Evolutionary conservation across 2,888 invertebrate species (phyloP).

Genomic region (Eristalinus sepulchralis): DNA sequence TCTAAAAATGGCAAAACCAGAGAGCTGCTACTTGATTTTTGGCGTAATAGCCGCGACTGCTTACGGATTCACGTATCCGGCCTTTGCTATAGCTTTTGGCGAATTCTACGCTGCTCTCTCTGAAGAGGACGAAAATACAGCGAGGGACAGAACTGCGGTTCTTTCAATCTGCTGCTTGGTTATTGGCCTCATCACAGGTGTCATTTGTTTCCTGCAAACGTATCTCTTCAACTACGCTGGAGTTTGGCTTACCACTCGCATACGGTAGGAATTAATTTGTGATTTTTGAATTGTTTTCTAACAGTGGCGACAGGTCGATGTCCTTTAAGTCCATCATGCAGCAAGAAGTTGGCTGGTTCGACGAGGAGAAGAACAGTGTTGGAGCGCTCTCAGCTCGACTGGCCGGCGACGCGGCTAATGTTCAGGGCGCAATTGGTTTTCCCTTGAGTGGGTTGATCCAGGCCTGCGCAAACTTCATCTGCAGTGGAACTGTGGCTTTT

Average conservation of each 20-base stretch:
- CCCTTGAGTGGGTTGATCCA: conserved; percentile 87
- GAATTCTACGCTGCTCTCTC: conserved; percentile 89
- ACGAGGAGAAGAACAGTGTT: conserved; percentile 85
- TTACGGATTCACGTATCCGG: conserved; percentile 88
- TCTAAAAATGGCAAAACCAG: conserved; percentile 85
- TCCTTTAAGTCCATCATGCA: conserved; percentile 86
- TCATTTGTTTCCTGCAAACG: conserved; percentile 87
- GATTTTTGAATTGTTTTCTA: not conserved
- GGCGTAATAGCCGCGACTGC: conserved; percentile 85
- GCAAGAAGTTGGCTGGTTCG: conserved; percentile 90
- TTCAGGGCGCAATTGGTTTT: conserved; percentile 88
- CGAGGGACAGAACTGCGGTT: conserved; percentile 83
- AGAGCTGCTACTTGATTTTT: conserved; percentile 85
- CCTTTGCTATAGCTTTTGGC: conserved; percentile 89
- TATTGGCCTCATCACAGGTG: conserved; percentile 85
- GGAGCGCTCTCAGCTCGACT: conserved; percentile 87
- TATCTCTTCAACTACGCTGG: conserved; percentile 90
- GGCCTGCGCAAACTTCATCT: conserved; percentile 84
- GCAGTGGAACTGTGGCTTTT: conserved; percentile 85
- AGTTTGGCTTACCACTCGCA: conserved; percentile 87
- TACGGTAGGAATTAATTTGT: conserved; percentile 79
- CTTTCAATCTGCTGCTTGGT: conserved; percentile 85
- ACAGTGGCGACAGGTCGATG: conserved; percentile 69
- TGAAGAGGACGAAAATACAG: conserved; percentile 82
- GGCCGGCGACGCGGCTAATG: conserved; percentile 87